Evolutionary conservation across 2,888 invertebrate species (phyloP).

Genomic region (Epirrita christyi): DNA sequence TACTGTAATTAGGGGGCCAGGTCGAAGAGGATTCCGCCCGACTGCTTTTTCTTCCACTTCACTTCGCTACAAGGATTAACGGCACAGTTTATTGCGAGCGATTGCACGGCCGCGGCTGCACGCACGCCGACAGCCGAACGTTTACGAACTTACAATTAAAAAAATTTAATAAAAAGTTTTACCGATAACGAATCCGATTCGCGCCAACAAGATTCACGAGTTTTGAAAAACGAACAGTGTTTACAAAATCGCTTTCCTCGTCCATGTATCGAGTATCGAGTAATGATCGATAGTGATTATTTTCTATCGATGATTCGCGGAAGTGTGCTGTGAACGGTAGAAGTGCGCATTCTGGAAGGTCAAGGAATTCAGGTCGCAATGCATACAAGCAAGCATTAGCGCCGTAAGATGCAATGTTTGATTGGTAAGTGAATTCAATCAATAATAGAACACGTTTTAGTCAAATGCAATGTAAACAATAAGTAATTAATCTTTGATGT

Average conservation of each 20-base stretch:
- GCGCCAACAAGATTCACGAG: slow-evolving; percentile 42
- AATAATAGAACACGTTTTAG: slow-evolving; percentile 37
- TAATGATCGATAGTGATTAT: slow-evolving; percentile 44
- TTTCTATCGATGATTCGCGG: slow-evolving; percentile 50
- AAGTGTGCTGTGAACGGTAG: slow-evolving; percentile 54
- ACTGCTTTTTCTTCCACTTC: slow-evolving; percentile 49
- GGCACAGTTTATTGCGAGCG: slow-evolving; percentile 59
- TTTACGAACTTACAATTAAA: slow-evolving; percentile 37
- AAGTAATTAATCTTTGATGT: slow-evolving; percentile 10
- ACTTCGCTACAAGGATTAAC: slow-evolving; percentile 35
- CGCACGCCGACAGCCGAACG: slow-evolving; percentile 54
- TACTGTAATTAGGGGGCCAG: too few species aligned
- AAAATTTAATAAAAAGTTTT: slow-evolving; percentile 33
- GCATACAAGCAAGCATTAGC: slow-evolving; percentile 41
- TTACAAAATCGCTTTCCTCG: slow-evolving; percentile 49
- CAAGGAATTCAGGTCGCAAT: slow-evolving; percentile 54
- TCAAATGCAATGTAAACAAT: slow-evolving; percentile 26
- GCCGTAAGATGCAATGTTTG: slow-evolving; percentile 33
- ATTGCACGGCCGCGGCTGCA: slow-evolving; percentile 66
- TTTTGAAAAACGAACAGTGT: slow-evolving; percentile 60
- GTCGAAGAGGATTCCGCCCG: slow-evolving; percentile 28
- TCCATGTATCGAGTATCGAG: slow-evolving; percentile 39
- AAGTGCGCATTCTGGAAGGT: slow-evolving; percentile 58
- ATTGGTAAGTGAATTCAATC: slow-evolving; percentile 49
- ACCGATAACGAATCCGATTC: slow-evolving; percentile 50